phyloP scores from a whole-genome alignment of 1,140 invertebrate genomes.

The Anoplolepis gracilipes region DNA sequence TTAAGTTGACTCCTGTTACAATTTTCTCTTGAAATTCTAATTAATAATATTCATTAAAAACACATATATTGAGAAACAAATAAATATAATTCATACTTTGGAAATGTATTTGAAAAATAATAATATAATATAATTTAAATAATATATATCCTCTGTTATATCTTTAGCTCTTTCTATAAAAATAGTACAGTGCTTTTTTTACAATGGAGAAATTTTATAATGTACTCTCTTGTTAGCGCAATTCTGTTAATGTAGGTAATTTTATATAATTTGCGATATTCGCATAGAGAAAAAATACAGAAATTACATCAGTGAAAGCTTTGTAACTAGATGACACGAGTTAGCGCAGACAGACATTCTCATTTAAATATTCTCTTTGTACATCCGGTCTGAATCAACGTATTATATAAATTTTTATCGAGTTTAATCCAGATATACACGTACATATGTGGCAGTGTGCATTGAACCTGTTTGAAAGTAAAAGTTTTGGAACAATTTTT shows the following conservation, averaged over 20 bases:
- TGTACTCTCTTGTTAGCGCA: slow-evolving; percentile 30
- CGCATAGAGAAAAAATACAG: slow-evolving; percentile 36
- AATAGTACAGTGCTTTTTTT: not conserved
- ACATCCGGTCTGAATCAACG: slow-evolving; percentile 28
- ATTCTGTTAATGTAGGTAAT: slow-evolving; percentile 46
- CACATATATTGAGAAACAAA: not conserved
- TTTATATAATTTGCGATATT: slow-evolving; percentile 41
- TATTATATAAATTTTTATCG: slow-evolving; percentile 49
- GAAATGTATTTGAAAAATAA: not conserved
- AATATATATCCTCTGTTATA: not conserved
- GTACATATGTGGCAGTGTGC: not conserved
- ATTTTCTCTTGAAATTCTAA: not conserved
- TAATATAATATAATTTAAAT: too few species aligned
- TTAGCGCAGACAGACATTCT: slow-evolving; percentile 49
- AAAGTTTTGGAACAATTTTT: slow-evolving; percentile 32
- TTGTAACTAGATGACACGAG: slow-evolving; percentile 43
- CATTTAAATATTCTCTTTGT: slow-evolving; percentile 55
- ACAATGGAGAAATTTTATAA: slow-evolving; percentile 37
- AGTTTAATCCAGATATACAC: slow-evolving; percentile 32
- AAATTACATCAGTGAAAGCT: slow-evolving; percentile 29
- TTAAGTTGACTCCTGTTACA: not conserved
- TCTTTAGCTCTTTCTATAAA: not conserved
- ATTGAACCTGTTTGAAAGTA: slow-evolving; percentile 21
- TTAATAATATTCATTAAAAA: not conserved
- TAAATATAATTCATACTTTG: not conserved